Evolutionary conservation across 2,888 invertebrate species (phyloP).

Genomic region (Netelia virgata): DNA sequence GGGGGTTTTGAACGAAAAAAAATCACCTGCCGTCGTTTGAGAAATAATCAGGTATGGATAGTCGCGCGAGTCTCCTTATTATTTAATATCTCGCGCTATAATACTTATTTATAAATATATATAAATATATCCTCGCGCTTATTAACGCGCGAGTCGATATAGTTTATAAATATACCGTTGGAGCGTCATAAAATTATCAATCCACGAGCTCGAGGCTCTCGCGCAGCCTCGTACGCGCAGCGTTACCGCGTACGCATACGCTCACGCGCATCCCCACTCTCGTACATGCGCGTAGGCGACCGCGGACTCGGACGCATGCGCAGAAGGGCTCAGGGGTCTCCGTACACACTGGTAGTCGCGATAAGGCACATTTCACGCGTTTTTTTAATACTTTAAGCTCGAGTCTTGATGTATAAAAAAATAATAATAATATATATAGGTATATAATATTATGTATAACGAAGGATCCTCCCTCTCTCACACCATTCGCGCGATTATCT

Average conservation of each 20-base stretch:
- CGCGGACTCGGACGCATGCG: not conserved
- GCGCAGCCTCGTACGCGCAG: no score
- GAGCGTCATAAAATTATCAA: constrained; percentile 73
- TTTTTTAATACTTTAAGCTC: constrained; percentile 55
- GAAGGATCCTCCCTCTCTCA: constrained; percentile 49
- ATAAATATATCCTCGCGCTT: constrained; percentile 45
- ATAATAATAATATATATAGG: constrained; percentile 21
- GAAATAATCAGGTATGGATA: not conserved
- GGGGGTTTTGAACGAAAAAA: constrained; percentile 12
- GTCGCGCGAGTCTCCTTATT: constrained; percentile 3
- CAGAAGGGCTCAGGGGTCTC: not conserved
- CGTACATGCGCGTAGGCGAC: no score
- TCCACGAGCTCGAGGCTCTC: constrained; percentile 45
- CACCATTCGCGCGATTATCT: constrained; percentile 64
- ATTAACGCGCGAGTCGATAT: constrained; percentile 61
- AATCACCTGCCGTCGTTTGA: constrained; percentile 63
- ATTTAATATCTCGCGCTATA: constrained; percentile 57
- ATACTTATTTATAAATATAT: constrained; percentile 41
- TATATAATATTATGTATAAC: not conserved
- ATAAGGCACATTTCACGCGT: constrained; percentile 47
- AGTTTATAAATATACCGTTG: constrained; percentile 72
- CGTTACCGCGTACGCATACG: no score
- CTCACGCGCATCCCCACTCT: no score
- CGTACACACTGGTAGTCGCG: constrained; percentile 43
- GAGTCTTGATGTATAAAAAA: constrained; percentile 10